Evolutionary conservation across 1,140 invertebrate genomes (phyloP), one percentile per base, ranked within the genome.

Genomic region (Leptopilina boulardi): DNA sequence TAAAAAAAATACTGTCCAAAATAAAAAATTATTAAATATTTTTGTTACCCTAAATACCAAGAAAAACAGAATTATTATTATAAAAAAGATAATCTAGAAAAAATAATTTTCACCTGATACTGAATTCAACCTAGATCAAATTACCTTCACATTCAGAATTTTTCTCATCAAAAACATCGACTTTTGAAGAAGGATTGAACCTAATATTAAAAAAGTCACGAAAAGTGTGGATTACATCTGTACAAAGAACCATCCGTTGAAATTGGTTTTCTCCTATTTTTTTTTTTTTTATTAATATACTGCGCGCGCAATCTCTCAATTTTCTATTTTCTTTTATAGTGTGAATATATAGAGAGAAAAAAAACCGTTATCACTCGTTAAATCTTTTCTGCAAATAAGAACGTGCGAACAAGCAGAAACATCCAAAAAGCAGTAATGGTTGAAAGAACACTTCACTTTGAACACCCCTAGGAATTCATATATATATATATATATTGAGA

Each of bases 301-400:
- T 51, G 47, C 34, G 30, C 34, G 30, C 44, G 10, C 23, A 15
- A 66, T 21, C 2, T 30, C 47, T 51, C 34, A 9, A 38, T 38
- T 38, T 38, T 38, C 34, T 38, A 3, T 38, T 38, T 38, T 38
- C 34, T 38, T 38, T 9, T 38, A 8, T 38, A 8, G 0, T 38
- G 3, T 38, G 34, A 38, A 38, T 38, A n/a, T n/a, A n/a, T 42
- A 41, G 9, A 2, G 2, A 18, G 18, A 51, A 51, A 18, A 51
- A 51, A 51, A 15, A 47, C 1, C 10, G 59, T 30, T 66, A 66
- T 66, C 59, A 66, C 26, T 15, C 11, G 23, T 44, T 44, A 66
- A 66, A 66, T 66, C 59, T 8, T 23, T 66, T 30, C 59, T 34
- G 10, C 59, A 66, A 66, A 66, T 66, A 66, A 66, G 59, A 66